These are phyloP conservation scores for Nineta flava DNA, from an alignment of 2,888 invertebrate genomes.

Conservation along the genomic window DNA sequence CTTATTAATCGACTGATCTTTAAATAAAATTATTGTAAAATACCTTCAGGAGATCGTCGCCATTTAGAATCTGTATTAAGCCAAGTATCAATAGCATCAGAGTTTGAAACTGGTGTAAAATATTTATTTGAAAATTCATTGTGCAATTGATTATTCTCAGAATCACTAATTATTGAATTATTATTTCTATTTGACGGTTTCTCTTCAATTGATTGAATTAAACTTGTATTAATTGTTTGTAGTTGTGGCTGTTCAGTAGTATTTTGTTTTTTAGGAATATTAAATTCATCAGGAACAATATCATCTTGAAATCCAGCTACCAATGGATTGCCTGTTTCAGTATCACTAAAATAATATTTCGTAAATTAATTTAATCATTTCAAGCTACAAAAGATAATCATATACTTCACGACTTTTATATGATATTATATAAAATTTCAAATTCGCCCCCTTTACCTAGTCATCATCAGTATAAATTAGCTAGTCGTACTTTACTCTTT, in stretches of 20 bases:
- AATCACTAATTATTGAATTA: slow-evolving; percentile 19
- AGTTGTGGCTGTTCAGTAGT: slow-evolving; percentile 18
- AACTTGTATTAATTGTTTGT: slow-evolving; percentile 20
- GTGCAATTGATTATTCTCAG: slow-evolving; percentile 15
- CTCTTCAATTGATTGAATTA: slow-evolving; percentile 18
- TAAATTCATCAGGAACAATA: slow-evolving; percentile 48
- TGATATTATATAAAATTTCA: too few species aligned
- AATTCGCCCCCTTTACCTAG: too few species aligned
- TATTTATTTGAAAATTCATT: slow-evolving; percentile 17
- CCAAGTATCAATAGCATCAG: slow-evolving; percentile 42
- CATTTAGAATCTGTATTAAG: slow-evolving; percentile 47
- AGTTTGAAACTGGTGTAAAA: slow-evolving; percentile 14
- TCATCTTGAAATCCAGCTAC: slow-evolving; percentile 78
- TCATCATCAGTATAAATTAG: too few species aligned
- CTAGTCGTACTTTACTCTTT: too few species aligned
- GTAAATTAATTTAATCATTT: too few species aligned
- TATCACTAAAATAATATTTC: slow-evolving; percentile 35
- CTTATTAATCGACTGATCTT: too few species aligned
- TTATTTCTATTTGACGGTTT: slow-evolving; percentile 14
- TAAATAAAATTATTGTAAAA: slow-evolving; percentile 10
- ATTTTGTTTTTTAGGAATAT: slow-evolving; percentile 19
- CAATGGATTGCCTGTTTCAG: slow-evolving; percentile 57
- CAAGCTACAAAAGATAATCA: not conserved
- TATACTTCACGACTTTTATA: too few species aligned
- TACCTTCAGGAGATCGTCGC: slow-evolving; percentile 62